Evolutionary conservation across 2,113 vertebrate species (phyloP).

Genomic region (Dipodomys ordii): DNA sequence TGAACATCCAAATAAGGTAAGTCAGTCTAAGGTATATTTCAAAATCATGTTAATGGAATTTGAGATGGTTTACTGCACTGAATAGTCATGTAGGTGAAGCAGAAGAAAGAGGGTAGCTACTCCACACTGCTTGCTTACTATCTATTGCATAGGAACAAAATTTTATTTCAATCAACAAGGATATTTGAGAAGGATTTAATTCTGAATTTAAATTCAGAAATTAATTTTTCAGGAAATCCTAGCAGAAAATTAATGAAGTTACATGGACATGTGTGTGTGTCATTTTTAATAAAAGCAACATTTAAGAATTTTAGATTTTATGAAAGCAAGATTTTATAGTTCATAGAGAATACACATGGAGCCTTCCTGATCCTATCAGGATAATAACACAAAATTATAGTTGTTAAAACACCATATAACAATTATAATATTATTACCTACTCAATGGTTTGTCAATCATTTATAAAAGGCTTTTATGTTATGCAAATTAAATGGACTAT

Average conservation of each 20-base stretch:
- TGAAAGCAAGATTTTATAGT: too few relatives aligned
- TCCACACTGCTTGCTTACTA: not conserved
- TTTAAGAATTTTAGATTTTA: too few relatives aligned
- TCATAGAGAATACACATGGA: not conserved
- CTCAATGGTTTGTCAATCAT: not conserved
- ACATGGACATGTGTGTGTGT: not conserved
- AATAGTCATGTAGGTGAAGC: not conserved
- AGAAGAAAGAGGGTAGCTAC: not conserved
- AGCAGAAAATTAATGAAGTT: not conserved
- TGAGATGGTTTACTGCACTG: not conserved
- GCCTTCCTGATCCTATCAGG: not conserved
- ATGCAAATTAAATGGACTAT: conserved; percentile 9
- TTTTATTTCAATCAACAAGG: not conserved
- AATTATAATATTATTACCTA: not conserved
- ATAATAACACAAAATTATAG: not conserved
- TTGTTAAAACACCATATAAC: not conserved
- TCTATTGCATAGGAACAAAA: not conserved
- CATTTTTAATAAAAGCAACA: conserved; percentile 5
- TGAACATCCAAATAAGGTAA: not conserved
- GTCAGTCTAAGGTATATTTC: not conserved
- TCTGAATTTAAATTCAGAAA: not conserved
- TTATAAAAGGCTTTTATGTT: not conserved
- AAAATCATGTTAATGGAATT: conserved; percentile 10
- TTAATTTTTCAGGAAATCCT: not conserved
- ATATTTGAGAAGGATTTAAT: not conserved